Conservation (phyloP, 2,113 vertebrate species). For the Bungarus multicinctus region DNA sequence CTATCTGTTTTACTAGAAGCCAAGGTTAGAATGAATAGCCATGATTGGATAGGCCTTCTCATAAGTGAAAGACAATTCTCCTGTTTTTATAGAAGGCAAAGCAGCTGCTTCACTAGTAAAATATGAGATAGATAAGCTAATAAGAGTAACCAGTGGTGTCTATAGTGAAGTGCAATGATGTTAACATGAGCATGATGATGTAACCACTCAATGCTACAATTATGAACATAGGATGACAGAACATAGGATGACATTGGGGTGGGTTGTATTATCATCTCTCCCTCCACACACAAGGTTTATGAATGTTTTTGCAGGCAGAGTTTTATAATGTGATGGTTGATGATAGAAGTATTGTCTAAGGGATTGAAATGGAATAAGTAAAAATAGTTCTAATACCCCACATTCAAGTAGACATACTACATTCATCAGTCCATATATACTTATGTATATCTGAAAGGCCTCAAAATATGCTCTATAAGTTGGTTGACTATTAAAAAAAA, state of each 20-base stretch:
- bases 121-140: not conserved
- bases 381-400: not conserved
- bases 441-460: not conserved
- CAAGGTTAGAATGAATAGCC: too few relatives aligned
- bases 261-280: not conserved
- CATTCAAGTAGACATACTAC: not conserved
- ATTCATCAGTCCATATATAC: not conserved
- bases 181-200: not conserved
- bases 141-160: not conserved
- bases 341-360: not conserved
- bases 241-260: not conserved
- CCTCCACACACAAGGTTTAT: not conserved
- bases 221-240: not conserved
- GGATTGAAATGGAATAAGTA: not conserved
- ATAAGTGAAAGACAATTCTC: not conserved
- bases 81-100: not conserved
- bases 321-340: not conserved
- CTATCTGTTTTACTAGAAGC: not conserved
- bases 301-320: not conserved
- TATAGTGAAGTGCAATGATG: not conserved
- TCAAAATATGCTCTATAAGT: not conserved
- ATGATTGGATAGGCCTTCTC: not conserved
- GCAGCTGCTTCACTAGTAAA: not conserved
- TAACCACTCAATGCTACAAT: not conserved
- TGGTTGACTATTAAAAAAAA: not conserved